A percentile compares a stretch with the other conserved stretches of the same genome.
phyloP scores from a whole-genome alignment of 2,888 invertebrate genomes.

The Conomelus anceps region DNA sequence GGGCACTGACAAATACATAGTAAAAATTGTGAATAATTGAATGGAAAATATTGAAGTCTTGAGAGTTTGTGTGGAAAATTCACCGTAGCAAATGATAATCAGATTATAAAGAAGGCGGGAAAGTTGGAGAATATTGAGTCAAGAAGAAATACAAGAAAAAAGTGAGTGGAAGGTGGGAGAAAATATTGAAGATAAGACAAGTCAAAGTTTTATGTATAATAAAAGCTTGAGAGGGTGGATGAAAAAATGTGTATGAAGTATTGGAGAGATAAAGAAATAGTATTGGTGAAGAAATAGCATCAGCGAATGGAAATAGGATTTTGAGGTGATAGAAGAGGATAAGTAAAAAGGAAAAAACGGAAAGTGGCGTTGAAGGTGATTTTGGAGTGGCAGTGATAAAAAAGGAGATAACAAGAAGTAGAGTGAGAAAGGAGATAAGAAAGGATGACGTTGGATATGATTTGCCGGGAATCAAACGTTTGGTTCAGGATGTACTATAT shows the following conservation, averaged over 20 bases:
- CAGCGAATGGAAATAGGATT: background rate
- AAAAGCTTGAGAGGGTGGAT: background rate
- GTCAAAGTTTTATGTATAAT: background rate
- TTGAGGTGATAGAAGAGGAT: background rate
- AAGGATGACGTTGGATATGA: background rate
- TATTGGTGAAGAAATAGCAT: no score
- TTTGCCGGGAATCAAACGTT: background rate
- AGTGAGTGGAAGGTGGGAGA: background rate
- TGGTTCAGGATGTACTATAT: background rate
- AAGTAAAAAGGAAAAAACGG: background rate
- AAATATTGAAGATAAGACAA: background rate
- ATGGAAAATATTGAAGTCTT: no score
- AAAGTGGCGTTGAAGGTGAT: background rate
- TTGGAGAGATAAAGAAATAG: no score
- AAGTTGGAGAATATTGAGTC: background rate
- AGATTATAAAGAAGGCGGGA: background rate
- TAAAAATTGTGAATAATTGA: no score
- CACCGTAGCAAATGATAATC: no score
- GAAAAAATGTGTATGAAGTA: background rate
- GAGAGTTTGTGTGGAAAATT: no score
- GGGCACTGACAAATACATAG: no score
- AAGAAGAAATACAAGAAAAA: background rate
- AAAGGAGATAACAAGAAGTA: background rate
- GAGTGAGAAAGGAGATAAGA: slow-evolving; percentile 1
- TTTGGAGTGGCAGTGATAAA: background rate